Base-by-base conservation (phyloP, 2,888 invertebrate species). In the Nomada fucata region DNA sequence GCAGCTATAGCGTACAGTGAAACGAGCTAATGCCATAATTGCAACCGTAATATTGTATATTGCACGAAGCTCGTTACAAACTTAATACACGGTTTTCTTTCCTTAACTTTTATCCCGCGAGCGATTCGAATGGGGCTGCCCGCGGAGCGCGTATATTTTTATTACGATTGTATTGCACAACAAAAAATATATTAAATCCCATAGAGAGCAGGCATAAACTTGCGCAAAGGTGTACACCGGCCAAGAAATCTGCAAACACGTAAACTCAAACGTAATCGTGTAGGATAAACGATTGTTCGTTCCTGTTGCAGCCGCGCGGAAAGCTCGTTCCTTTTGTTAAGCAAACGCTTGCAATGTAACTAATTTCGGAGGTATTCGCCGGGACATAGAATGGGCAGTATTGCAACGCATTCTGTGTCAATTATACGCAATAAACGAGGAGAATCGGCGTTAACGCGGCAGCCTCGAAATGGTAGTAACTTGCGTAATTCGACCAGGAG, bases 351-450 rank as follows among this genome's bases (percentile, higher is more conserved):
- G 70, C 23, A 44, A 47, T 47, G 20, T 47, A 53, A 18, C 10
- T 64, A 72, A 64, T 64, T 55, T 20, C 15, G 5, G 11, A 4
- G 23, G 7, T 18, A 47, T 42, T 36, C 42, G 23, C 15, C 0
- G 23, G 52, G 20, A 23, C 15, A n/a, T 7, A 15, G 15, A 29
- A 67, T 42, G 47, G n/a, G 15, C 20, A 1, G 4, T 42, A 18
- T 26, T 9, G 36, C 5, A 13, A 1, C 47, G 61, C 47, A 15
- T 18, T 53, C 20, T 10, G 15, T 11, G 63, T n/a, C 76, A 29
- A 76, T 70, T 71, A 76, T 71, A 42, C 59, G 64, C 76, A 13
- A 52, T 42, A 55, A 76, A 36, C n/a, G 47, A 2, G 52, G 60
- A 44, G 52, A 2, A 55, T 11, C n/a, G 18, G 9, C 42, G 42